Evolutionary conservation across 2,113 vertebrate species (phyloP).

Genomic region (Neodontobutis hainanensis): DNA sequence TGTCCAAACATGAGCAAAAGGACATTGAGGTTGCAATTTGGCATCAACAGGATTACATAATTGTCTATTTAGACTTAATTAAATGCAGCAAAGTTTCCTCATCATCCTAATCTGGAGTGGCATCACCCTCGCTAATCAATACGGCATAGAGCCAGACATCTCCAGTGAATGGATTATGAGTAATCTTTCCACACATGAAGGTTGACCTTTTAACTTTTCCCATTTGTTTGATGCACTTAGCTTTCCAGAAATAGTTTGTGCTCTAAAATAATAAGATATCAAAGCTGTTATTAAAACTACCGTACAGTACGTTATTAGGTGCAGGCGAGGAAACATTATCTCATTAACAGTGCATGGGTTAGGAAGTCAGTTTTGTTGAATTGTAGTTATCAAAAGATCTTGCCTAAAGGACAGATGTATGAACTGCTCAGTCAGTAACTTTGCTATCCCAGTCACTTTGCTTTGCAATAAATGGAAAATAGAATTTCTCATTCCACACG

Average conservation of each 20-base stretch:
- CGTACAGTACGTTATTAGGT: background rate
- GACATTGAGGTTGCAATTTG: conserved; percentile 24
- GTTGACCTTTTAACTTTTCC: conserved; percentile 25
- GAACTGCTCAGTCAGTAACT: no score
- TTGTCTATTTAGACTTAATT: conserved; percentile 43
- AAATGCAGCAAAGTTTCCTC: conserved; percentile 27
- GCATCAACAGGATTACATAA: conserved; percentile 49
- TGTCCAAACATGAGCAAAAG: conserved; percentile 12
- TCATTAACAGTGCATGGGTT: no score
- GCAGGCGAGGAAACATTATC: background rate
- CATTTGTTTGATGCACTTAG: background rate
- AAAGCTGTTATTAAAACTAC: background rate
- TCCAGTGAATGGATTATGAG: conserved; percentile 23
- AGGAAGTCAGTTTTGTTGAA: no score
- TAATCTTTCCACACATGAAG: conserved; percentile 51
- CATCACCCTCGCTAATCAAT: conserved; percentile 52
- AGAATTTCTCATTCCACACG: no score
- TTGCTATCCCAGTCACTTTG: no score
- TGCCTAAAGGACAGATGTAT: no score
- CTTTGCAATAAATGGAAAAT: no score
- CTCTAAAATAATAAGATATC: background rate
- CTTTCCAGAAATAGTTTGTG: background rate
- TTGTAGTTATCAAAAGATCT: no score
- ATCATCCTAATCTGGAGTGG: conserved; percentile 53
- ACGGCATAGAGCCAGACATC: conserved; percentile 14